Evolutionary conservation across 2,888 invertebrate species (phyloP), one percentile per base, ranked within the genome.

Genomic region (Stenodera caucasica): DNA sequence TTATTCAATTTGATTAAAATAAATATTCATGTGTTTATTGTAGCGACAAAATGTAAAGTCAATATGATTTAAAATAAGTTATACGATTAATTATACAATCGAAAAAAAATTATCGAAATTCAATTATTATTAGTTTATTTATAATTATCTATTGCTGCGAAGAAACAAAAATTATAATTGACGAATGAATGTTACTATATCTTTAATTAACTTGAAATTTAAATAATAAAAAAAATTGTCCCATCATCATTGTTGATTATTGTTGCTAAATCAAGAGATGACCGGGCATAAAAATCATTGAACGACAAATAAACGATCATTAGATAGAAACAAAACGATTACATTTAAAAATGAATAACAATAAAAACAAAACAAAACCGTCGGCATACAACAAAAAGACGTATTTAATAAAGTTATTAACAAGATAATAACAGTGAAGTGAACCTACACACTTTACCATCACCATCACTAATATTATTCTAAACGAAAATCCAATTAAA

Each of bases 351-450:
- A 45, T 12, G 30, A 55, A 58, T 49, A 45, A 37, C 15, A 56
- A 35, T 15, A 29, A 14, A 18, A 37, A 37, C 57, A 29, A 15
- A 21, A 45, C 21, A 30, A 53, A 58, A 58, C 58, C 49, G 62
- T 61, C 62, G 58, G 62, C 59, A 45, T 21, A 33, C 11, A 37
- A 63, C 60, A 63, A 63, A 63, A 55, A 45, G 21, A 54, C 45
- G 50, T 57, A 60, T 64, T 70, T 73, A 75, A 75, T 75, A 72
- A 73, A 73, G 71, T 72, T 73, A 75, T 75, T 74, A 75, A 72
- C 73, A 64, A 70, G 73, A 69, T 72, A 71, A 72, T 72, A 70
- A 63, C 57, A 57, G 57, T 45, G 52, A 52, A 52, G 52, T 26
- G 58, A 63, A 53, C 58, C 45, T 45, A 45, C 45, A 45, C 45